Base-by-base conservation (phyloP, 1,140 invertebrate genomes). In the Elymnias hypermnestra region DNA sequence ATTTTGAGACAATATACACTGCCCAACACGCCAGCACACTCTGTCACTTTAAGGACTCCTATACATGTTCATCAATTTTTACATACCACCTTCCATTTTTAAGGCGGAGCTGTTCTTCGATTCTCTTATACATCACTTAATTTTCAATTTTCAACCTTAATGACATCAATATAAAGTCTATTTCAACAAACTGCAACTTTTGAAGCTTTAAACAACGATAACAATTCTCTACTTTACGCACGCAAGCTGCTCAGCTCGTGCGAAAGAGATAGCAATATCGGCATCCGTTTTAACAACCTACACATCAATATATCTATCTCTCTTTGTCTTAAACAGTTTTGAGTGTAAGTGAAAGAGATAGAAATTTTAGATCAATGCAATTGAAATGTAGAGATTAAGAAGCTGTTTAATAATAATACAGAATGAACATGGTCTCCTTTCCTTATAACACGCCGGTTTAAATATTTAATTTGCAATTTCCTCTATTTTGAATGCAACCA, bases 41-140 rank as follows among this genome's bases (percentile, higher is more conserved):
- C 78, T 85, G 82, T 85, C 82, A 85, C 78, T 83, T 83, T 83
- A 83, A 83, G 75, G 75, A 85, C 78, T 79, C 65, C 76, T 78
- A 83, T 85, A 83, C 78, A 82, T 82, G 82, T 85, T 81, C 78
- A 85, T 85, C 73, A 85, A 85, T 85, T 85, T 84, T 85, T 85
- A 85, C 82, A 85, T 85, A 83, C 82, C 78, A 85, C 78, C 82
- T 85, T 83, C 82, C 82, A 85, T 85, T 85, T 85, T 85, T 85
- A 83, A 85, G 82, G 82, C 78, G 82, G 82, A 79, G 82, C 77
- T 83, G 73, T 68, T 73, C 64, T 76, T 78, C 62, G 58, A 53
- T 58, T 63, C 44, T 63, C 71, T 67, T 67, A 55, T 39, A 59
- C 22, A 28, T 31, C 35, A 48, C 0, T n/a, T n/a, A n/a, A n/a